Evolutionary conservation across 2,888 invertebrate genomes (phyloP), one percentile per base, ranked within the genome.

Genomic region (Zootermopsis nevadensis): DNA sequence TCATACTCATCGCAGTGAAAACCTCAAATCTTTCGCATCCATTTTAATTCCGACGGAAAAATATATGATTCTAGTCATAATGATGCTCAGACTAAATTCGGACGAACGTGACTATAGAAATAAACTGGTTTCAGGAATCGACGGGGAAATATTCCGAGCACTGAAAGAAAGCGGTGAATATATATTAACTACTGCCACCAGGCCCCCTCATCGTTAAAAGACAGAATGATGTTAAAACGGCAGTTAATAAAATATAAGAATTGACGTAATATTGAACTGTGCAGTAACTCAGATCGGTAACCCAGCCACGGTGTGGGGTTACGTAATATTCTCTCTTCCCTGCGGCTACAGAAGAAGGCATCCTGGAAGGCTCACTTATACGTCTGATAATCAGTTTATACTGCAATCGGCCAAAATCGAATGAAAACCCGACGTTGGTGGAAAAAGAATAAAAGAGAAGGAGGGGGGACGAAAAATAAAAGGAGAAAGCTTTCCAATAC

Each of bases 361-460:
- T 81, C 81, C 81, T 74, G 74, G 74, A 82, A 82, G 77, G n/a
- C 35, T 35, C 82, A 38, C 31, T 53, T 76, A 66, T 82, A 82
- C 66, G 77, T 82, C 82, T 82, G 76, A 82, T 82, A 82, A 82
- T 82, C 82, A 82, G 77, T 82, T 82, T 82, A 82, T 82, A 82
- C 82, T 42, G 82, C 76, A 82, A 82, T 82, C 82, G 82, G 60
- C 77, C 53, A 79, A 66, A 83, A 80, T 77, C 83, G 84, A 81
- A 79, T 69, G 33, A 82, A 83, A 53, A 19, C 72, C 66, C 82
- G 77, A 82, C 80, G 81, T 67, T 67, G 80, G 22, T 81, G 86
- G 30, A 72, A 84, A 79, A 77, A 84, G 82, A 80, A 74, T 85
- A 77, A 85, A 86, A 76, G 85, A 87, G 79, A 83, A 69, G 85